A percentile compares a stretch with the other conserved stretches of the same genome.
phyloP scores from a whole-genome alignment of 2,888 invertebrate species.

The Itoplectis maculator region DNA sequence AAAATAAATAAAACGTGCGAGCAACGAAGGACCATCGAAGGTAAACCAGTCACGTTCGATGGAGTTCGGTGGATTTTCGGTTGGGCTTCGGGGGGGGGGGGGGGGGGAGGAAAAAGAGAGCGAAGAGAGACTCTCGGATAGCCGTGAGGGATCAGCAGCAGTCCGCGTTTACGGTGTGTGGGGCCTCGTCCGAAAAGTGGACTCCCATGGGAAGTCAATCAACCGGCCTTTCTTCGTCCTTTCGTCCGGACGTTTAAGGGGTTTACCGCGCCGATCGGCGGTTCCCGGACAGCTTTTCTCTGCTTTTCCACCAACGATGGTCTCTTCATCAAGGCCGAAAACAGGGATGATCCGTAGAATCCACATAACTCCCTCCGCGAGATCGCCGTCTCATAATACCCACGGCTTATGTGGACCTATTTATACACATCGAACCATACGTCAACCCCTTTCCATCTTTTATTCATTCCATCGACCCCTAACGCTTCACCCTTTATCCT shows the following conservation, averaged over 20 bases:
- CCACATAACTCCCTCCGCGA: constrained; percentile 51
- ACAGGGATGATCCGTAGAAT: constrained; percentile 56
- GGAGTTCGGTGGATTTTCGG: constrained; percentile 73
- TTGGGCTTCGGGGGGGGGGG: constrained; percentile 72
- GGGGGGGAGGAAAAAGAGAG: no score
- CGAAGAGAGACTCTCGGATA: constrained; percentile 75
- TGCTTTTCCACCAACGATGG: constrained; percentile 13
- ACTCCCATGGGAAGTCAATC: constrained; percentile 84
- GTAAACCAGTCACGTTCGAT: constrained; percentile 83
- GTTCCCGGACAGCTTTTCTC: constrained; percentile 58
- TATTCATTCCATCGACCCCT: background rate
- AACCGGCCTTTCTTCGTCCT: constrained; percentile 82
- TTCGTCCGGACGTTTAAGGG: constrained; percentile 63
- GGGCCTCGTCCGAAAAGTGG: constrained; percentile 81
- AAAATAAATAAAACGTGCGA: no score
- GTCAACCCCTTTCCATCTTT: constrained; percentile 50
- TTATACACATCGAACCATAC: constrained; percentile 47
- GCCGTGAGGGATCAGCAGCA: constrained; percentile 83
- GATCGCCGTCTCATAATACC: constrained; percentile 41
- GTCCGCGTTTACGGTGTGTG: constrained; percentile 29
- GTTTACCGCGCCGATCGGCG: constrained; percentile 60
- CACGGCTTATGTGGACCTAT: constrained; percentile 35
- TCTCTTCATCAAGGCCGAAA: constrained; percentile 49
- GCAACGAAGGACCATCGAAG: constrained; percentile 39
- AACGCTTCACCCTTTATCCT: constrained; percentile 12